Percentiles rank a stretch among this genome's conserved stretches.
phyloP scores from a whole-genome alignment of 1,140 invertebrate genomes.

The Choristoneura fumiferana region DNA sequence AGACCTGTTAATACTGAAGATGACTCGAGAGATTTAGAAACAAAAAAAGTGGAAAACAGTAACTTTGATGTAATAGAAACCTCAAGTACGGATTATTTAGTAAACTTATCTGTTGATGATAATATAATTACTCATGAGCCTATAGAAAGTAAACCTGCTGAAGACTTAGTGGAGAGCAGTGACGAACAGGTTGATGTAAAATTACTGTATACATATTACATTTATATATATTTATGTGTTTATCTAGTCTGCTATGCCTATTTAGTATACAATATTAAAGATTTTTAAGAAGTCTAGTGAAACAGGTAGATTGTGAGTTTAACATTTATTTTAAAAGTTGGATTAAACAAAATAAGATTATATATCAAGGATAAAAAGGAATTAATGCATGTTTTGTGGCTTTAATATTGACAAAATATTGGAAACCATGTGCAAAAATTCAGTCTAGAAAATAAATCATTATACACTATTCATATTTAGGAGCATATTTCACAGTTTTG shows the following conservation, averaged over 20 bases:
- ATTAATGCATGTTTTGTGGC: conserved; percentile 23
- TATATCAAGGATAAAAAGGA: no score
- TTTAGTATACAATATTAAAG: conserved; percentile 59
- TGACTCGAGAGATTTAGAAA: background rate
- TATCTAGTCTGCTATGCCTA: conserved; percentile 62
- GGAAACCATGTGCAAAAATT: no score
- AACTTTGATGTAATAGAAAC: background rate
- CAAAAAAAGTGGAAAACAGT: background rate
- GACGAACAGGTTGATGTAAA: conserved; percentile 67
- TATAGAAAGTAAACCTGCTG: conserved; percentile 28
- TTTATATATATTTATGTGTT: conserved; percentile 63
- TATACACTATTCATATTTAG: no score
- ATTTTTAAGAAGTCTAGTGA: conserved; percentile 41
- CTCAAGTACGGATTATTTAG: background rate
- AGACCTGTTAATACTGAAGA: background rate
- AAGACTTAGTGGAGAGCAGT: conserved; percentile 44
- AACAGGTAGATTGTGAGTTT: conserved; percentile 51
- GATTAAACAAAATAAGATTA: no score
- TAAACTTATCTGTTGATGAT: background rate
- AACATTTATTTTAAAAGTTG: conserved; percentile 25
- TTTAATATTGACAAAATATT: no score
- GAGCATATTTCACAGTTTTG: no score
- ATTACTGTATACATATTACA: conserved; percentile 67
- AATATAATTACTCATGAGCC: background rate
- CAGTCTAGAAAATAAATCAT: no score